phyloP scores from a whole-genome alignment of 2,888 invertebrate genomes.

The Drosophila mettleri region DNA sequence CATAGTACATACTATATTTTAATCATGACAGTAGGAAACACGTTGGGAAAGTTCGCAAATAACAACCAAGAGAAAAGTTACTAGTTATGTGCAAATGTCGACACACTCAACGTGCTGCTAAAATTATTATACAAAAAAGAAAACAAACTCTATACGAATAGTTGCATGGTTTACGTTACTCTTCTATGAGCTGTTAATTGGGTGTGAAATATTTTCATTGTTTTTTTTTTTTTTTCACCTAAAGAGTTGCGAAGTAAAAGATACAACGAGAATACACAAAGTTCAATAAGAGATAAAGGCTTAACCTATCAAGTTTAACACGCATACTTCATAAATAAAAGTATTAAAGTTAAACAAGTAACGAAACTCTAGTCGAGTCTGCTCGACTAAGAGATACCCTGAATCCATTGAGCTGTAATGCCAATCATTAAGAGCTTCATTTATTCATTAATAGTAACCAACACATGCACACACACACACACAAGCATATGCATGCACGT shows the following conservation, averaged over 20 bases:
- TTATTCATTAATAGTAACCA: too few relatives aligned
- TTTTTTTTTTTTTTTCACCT: conserved; percentile 7
- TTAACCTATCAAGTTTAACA: too few relatives aligned
- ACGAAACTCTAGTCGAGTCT: too few relatives aligned
- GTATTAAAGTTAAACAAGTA: too few relatives aligned
- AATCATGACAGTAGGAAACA: conserved; percentile 51
- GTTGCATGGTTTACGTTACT: conserved; percentile 13
- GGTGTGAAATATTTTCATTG: conserved; percentile 36
- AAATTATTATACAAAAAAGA: conserved; percentile 21
- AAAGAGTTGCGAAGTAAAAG: neutral
- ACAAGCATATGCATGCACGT: too few relatives aligned
- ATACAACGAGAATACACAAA: neutral
- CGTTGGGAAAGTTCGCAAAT: conserved; percentile 63
- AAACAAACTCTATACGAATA: conserved; percentile 8
- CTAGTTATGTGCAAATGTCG: conserved; percentile 29
- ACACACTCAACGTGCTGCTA: conserved; percentile 49
- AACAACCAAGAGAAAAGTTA: conserved; percentile 55
- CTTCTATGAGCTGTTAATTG: conserved; percentile 35
- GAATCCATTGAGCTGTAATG: too few relatives aligned
- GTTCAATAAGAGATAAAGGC: neutral
- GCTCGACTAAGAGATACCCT: too few relatives aligned
- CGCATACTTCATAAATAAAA: too few relatives aligned
- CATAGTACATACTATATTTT: conserved; percentile 28
- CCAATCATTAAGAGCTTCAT: too few relatives aligned
- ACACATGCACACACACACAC: too few relatives aligned